Base-by-base conservation (phyloP, 1,140 invertebrate genomes). In the Drosophila lini region DNA sequence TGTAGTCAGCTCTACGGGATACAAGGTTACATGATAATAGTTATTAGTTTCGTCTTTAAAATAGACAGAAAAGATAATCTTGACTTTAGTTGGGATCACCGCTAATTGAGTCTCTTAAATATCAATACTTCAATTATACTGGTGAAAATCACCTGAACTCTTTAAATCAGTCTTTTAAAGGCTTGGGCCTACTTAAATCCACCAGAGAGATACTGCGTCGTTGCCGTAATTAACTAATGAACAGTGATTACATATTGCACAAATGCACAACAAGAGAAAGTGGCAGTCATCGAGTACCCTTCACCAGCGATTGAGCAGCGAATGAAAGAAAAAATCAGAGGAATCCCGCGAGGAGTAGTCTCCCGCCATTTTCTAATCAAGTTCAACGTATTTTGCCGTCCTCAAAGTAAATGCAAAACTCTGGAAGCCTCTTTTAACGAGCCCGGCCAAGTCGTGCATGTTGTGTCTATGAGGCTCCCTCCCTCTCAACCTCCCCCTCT, bases 321-420 rank as follows among this genome's bases (percentile, higher is more conserved):
- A 60, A 44, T 74, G 56, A 45, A 56, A 41, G 25, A 11, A 52
- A 34, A 58, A 61, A 52, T 42, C 32, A 6, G 22, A 22, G 22
- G 15, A 34, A 10, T 31, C 28, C 3, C 6, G 16, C 7, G 36
- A 3, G 6, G 22, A 32, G 22, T 22, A 16, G 22, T n/a, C 22
- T 28, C 25, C 47, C 65, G 38, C 38, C 22, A 22, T 38, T 55
- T 55, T 34, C 83, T 76, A 79, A 85, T 82, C 80, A 82, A 69
- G 57, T 59, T 44, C 41, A 65, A 57, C 60, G 53, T 40, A 56
- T 67, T 77, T 76, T 34, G 34, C 38, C 48, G 15, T 42, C 62
- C 61, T 52, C 45, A 71, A 68, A 78, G 67, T 61, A 70, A 76
- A 68, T 79, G 57, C 80, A 69, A 77, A 77, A 69, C 74, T 78